Base-by-base conservation (phyloP, 2,888 invertebrate species). In the Labia minor region DNA sequence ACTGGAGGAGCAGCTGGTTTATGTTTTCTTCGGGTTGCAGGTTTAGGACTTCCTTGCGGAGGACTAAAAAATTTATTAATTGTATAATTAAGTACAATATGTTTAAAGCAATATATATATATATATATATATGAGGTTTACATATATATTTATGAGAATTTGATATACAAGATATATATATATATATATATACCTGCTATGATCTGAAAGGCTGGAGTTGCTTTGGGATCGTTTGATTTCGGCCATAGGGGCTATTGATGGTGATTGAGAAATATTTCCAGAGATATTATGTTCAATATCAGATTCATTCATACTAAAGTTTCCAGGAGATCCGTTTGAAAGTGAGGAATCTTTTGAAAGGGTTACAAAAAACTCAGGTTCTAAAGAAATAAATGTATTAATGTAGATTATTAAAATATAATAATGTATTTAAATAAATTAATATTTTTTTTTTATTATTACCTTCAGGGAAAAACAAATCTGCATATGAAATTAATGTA, bases 381-480 rank as follows among this genome's bases (percentile, higher is more conserved):
- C 89, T 74, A 69, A 16, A 67, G 69, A 66, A 68, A 69, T 63
- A 37, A 37, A 64, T 8, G 16, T 62, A 61, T 65, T 21, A 61
- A 62, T 62, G 65, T 63, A 26, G 26, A 18, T 49, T 10, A 37
- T 19, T 49, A 19, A 19, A 14, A 61, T n/a, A 49, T 49, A 19
- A 65, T n/a, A 4, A 64, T 1, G 16, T n/a, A n/a, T n/a, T n/a
- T n/a, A 19, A 16, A 19, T 20, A 63, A 1, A 63, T 18, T 1
- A 64, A 33, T 1, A 64, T 4, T 21, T 8, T 33, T 11, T 10
- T 18, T 20, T 16, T 16, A 33, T 37, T 63, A 65, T 68, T 71
- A 76, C 75, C 78, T 65, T 88, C 90, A 63, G 86, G 86, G 76
- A 92, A 94, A 75, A 93, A 88, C 84, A 87, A 87, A 74, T 92